These are phyloP conservation scores for Podotricha telesiphe DNA, from an alignment of 2,888 invertebrate genomes.

Conservation along the genomic window DNA sequence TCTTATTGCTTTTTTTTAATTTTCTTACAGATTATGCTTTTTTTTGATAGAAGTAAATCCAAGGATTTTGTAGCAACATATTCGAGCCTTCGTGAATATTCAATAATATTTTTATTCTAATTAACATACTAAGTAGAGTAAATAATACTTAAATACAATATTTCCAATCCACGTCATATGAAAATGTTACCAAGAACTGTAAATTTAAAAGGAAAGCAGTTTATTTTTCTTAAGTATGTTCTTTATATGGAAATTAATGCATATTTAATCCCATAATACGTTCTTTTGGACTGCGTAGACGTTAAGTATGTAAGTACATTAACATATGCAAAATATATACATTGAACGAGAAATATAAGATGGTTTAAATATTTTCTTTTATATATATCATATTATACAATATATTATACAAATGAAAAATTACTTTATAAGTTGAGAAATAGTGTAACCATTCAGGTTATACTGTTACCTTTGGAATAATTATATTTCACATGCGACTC, in stretches of 20 bases:
- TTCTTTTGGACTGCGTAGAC: conserved; percentile 28
- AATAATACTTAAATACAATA: neutral
- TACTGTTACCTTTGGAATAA: too few species aligned
- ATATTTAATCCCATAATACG: conserved; percentile 17
- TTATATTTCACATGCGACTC: too few species aligned
- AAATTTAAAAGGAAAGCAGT: conserved; percentile 13
- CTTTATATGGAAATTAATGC: conserved; percentile 36
- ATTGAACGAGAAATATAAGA: neutral
- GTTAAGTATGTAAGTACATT: conserved; percentile 30
- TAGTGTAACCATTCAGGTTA: too few species aligned
- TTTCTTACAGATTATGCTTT: too few species aligned
- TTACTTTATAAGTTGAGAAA: too few species aligned
- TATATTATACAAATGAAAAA: too few species aligned
- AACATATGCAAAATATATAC: conserved; percentile 28
- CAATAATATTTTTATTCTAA: too few species aligned
- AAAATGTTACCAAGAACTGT: neutral
- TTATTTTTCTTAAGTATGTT: conserved; percentile 27
- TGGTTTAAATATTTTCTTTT: neutral
- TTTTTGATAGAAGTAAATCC: too few species aligned
- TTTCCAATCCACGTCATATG: neutral
- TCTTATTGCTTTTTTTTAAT: too few species aligned
- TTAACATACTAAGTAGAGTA: neutral
- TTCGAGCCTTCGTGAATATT: too few species aligned
- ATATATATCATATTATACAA: neutral
- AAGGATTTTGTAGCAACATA: too few species aligned